Conservation (phyloP, 2,113 vertebrate genomes). For the Crotalus helleri region DNA sequence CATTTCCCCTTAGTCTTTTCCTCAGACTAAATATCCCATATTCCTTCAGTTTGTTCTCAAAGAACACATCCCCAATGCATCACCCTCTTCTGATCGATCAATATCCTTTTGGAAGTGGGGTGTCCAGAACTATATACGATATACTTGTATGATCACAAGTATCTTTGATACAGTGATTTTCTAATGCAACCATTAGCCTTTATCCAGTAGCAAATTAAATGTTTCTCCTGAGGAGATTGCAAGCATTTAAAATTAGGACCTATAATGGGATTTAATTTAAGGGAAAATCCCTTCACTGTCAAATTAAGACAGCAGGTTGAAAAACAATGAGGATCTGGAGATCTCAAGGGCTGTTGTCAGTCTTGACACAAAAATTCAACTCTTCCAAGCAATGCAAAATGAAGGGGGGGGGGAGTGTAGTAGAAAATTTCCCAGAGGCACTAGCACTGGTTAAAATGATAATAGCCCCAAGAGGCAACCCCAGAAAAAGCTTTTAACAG, state of each 20-base stretch:
- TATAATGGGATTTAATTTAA: slow-evolving; percentile 7
- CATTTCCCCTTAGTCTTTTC: not conserved
- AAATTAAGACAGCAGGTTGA: not conserved
- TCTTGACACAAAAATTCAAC: fast-evolving
- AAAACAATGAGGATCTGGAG: not conserved
- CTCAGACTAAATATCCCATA: not conserved
- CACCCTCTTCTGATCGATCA: not conserved
- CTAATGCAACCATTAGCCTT: fast-evolving
- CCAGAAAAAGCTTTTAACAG: slow-evolving; percentile 13
- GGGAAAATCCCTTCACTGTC: not conserved
- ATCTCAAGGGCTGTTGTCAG: fast-evolving
- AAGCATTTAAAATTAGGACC: slow-evolving; percentile 7
- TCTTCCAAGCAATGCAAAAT: not conserved
- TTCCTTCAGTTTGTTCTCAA: not conserved
- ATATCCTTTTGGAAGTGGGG: not conserved
- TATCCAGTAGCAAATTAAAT: not conserved
- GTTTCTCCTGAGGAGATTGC: slow-evolving; percentile 6
- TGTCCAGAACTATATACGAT: not conserved
- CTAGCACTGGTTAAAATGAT: not conserved
- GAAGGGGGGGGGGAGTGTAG: not conserved
- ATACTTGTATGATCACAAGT: not conserved
- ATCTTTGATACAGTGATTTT: not conserved
- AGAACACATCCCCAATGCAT: not conserved
- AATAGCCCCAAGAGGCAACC: not conserved
- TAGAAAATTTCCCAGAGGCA: fast-evolving